Evolutionary conservation across 30 jellyfish, hydroid and myxozoan genomes (phyloP), one percentile per base, ranked within the genome.

Genomic region (Phacellophora camtschatica): DNA sequence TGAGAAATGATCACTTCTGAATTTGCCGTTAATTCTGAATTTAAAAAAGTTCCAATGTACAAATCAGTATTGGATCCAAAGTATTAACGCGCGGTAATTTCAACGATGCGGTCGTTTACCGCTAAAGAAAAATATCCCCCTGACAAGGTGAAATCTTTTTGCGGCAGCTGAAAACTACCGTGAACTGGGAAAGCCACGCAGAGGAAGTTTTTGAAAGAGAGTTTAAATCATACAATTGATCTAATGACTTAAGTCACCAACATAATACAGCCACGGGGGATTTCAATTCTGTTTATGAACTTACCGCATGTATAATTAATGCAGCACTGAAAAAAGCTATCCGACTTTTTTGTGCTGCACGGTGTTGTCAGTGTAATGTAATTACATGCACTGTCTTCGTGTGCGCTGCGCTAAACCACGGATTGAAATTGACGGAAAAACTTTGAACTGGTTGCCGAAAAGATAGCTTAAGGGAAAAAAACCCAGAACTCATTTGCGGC

Each of bases 81-180:
- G n/a, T n/a, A n/a, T n/a, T n/a, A n/a, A n/a, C n/a, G n/a, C n/a
- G 98, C 8, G 96, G 96, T 20, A 96, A 89, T 65, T 90, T 96
- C 39, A 90, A 53, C 51, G 84, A 90, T 16, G 91, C 92, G 78
- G 84, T 96, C 34, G 84, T 55, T 7, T 84, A 72, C 0, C 98
- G 96, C 41, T 84, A 85, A 48, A 90, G 68, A 7, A 95, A 63
- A 1, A 85, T 88, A 80, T 90, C 78, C 88, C 88, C 88, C 88
- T 43, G 27, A 32, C 18, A 25, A 12, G 3, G 67, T 7, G 24
- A 27, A 23, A 2, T 41, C 13, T n/a, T 2, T 31, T 13, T 28
- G 76, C 15, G 54, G 80, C 90, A 79, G 90, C 90, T 79, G 90
- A 23, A n/a, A 27, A 4, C 83, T 32, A 64, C 62, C 77, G 37